Evolutionary conservation across 2,797 vertebrate species (phyloP).

Genomic region (Helicolenus hilgendorfi): DNA sequence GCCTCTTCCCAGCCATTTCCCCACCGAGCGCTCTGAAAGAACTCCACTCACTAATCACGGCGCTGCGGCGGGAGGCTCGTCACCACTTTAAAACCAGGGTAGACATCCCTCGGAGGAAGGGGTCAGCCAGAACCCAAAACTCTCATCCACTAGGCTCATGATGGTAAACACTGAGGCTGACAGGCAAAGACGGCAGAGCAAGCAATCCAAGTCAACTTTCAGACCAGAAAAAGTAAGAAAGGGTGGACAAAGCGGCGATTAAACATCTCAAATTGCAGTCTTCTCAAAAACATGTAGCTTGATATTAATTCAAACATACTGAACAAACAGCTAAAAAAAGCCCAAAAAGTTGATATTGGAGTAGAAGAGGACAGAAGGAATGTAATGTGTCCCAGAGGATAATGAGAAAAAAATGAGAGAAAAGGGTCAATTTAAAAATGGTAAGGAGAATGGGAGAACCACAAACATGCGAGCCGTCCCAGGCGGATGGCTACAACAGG

Average conservation of each 20-base stretch:
- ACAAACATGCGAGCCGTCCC: conserved; percentile 59
- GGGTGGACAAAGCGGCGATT: neutral
- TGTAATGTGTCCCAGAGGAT: conserved; percentile 60
- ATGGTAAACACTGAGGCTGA: conserved; percentile 45
- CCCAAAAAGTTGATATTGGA: conserved; percentile 40
- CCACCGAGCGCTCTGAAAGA: conserved; percentile 63
- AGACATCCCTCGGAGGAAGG: conserved; percentile 47
- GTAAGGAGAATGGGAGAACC: conserved; percentile 37
- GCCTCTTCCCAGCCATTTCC: conserved; percentile 66
- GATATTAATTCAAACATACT: conserved; percentile 17
- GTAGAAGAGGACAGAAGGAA: conserved; percentile 52
- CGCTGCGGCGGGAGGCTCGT: conserved; percentile 47
- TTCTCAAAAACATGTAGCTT: conserved; percentile 22
- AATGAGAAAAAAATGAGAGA: conserved; percentile 44
- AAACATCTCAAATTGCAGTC: conserved; percentile 15
- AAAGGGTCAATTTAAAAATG: conserved; percentile 27
- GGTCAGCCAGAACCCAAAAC: conserved; percentile 61
- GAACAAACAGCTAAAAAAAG: neutral
- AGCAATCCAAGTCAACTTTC: conserved; percentile 20
- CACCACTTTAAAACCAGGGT: conserved; percentile 68
- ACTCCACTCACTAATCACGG: conserved; percentile 73
- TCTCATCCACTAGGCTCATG: conserved; percentile 29
- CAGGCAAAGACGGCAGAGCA: neutral
- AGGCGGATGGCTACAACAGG: conserved; percentile 36
- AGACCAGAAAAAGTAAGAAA: neutral